Evolutionary conservation across 2,888 invertebrate genomes (phyloP).

Genomic region (Agonopterix subpropinquella): DNA sequence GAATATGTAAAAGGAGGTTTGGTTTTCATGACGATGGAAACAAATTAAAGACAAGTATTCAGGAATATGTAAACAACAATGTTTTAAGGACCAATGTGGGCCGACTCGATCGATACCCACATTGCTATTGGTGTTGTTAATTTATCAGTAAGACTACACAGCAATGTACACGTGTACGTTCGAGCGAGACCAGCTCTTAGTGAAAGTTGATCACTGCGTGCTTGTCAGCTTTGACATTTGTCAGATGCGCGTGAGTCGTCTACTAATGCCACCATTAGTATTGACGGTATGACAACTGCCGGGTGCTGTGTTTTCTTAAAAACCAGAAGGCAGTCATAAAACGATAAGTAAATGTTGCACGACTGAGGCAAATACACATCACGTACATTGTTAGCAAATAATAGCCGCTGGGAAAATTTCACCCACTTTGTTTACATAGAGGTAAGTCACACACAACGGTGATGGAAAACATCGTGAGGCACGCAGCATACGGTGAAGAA

Average conservation of each 20-base stretch:
- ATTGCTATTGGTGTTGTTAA: too few relatives aligned
- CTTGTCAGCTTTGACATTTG: conserved; percentile 36
- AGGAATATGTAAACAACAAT: too few relatives aligned
- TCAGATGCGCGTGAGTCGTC: conserved; percentile 33
- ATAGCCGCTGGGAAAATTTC: conserved; percentile 1
- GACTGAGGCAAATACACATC: not conserved
- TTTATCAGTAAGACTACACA: not conserved
- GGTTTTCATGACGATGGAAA: too few relatives aligned
- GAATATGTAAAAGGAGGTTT: too few relatives aligned
- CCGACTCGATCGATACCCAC: too few relatives aligned
- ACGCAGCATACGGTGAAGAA: too few relatives aligned
- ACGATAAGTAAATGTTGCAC: not conserved
- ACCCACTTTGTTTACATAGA: conserved; percentile 1
- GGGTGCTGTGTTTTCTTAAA: conserved; percentile 1
- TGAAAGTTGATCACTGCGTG: conserved; percentile 47
- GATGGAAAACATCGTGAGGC: not conserved
- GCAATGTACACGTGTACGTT: conserved; percentile 6
- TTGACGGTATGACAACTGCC: conserved; percentile 8
- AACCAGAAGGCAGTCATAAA: conserved; percentile 2
- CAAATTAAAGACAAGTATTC: too few relatives aligned
- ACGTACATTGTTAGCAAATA: conserved; percentile 1
- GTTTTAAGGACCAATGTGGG: too few relatives aligned
- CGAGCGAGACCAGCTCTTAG: conserved; percentile 28
- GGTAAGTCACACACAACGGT: not conserved
- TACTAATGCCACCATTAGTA: conserved; percentile 23